Percentiles rank a stretch among this genome's conserved stretches.
Conservation (phyloP, 2,113 vertebrate species). For the Bos javanicus region DNA sequence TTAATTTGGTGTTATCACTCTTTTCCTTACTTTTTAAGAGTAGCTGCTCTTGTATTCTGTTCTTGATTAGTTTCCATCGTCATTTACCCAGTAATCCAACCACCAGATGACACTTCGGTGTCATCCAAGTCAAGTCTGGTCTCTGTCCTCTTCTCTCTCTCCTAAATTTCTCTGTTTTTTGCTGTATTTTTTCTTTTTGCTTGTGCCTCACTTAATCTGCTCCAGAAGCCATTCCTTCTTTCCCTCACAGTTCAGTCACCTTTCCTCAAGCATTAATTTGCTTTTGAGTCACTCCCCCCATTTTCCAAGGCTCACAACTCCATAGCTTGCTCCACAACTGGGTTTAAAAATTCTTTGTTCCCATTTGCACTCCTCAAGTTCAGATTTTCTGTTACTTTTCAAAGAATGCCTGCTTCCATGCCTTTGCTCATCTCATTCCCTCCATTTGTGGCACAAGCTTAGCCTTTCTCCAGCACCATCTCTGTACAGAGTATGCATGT, state of each 20-base stretch:
- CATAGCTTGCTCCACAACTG: neutral
- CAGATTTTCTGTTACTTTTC: neutral
- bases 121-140: neutral
- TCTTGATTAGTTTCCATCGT: neutral
- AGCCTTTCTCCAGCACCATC: neutral
- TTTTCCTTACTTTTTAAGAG: neutral
- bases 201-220: neutral
- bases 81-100: neutral
- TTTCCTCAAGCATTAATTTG: neutral
- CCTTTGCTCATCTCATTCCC: rapidly evolving
- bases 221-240: neutral
- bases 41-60: neutral
- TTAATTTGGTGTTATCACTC: neutral
- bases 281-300: neutral
- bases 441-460: neutral
- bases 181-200: neutral
- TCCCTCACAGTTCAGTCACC: neutral
- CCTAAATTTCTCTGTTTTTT: no score
- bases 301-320: neutral
- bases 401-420: neutral
- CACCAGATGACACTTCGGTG: neutral
- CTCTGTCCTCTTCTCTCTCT: neutral
- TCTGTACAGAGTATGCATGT: neutral
- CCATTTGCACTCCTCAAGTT: neutral
- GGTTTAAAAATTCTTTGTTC: neutral